Percentiles rank a stretch among this genome's conserved stretches.
These are phyloP conservation scores for Hipparchia semele DNA, from an alignment of 2,888 invertebrate species.

Conservation along the genomic window DNA sequence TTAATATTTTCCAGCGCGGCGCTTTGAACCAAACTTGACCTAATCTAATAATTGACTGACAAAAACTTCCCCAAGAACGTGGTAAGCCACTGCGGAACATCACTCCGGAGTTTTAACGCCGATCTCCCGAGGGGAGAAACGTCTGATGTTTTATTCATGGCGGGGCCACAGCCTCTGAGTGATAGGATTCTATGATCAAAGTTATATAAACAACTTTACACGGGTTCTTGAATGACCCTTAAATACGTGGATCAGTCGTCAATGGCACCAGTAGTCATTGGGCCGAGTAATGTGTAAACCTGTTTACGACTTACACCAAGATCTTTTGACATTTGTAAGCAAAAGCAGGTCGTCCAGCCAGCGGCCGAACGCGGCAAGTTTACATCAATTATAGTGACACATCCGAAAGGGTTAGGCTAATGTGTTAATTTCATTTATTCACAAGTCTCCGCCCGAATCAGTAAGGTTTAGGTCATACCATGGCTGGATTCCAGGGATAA, in stretches of 20 bases:
- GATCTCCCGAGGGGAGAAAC: slow-evolving; percentile 31
- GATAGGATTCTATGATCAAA: slow-evolving; percentile 48
- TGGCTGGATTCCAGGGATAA: no score
- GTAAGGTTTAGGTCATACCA: no score
- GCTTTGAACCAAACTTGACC: not conserved
- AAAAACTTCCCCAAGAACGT: slow-evolving; percentile 16
- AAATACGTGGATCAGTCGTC: slow-evolving; percentile 1
- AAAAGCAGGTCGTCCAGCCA: no score
- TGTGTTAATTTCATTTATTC: no score
- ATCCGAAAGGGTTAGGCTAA: no score
- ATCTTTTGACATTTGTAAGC: no score
- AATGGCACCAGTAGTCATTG: not conserved
- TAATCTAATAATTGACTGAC: slow-evolving; percentile 16
- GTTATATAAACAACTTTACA: slow-evolving; percentile 43
- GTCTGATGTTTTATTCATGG: slow-evolving; percentile 48
- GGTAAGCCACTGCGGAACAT: slow-evolving; percentile 33
- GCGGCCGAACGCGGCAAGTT: no score
- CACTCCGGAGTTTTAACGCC: slow-evolving; percentile 37
- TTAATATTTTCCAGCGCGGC: not conserved
- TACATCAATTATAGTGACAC: no score
- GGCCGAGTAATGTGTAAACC: no score
- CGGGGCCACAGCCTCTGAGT: slow-evolving; percentile 35
- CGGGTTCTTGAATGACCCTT: slow-evolving; percentile 30
- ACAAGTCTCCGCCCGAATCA: no score
- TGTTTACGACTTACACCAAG: no score